Evolutionary conservation across 1,140 invertebrate genomes (phyloP).

Genomic region (Dendroctonus ponderosae): DNA sequence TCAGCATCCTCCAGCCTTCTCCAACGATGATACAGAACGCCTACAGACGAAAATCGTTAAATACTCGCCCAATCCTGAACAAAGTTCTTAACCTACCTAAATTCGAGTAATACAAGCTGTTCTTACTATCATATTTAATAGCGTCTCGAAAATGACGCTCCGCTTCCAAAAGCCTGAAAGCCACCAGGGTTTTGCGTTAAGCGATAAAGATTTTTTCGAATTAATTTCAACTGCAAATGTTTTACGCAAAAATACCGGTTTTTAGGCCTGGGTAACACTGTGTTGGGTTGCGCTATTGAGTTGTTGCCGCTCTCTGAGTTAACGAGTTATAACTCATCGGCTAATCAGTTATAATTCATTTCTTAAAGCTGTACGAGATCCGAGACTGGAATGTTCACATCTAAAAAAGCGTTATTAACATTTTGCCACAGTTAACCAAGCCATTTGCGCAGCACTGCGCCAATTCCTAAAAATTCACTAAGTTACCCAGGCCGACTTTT

Average conservation of each 20-base stretch:
- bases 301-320: too few species aligned
- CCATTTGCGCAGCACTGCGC: too few species aligned
- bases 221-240: conserved; percentile 2
- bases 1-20: conserved; percentile 73
- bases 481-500: too few species aligned
- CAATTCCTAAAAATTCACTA: too few species aligned
- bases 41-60: conserved; percentile 54
- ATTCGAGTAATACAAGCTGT: conserved; percentile 79
- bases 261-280: too few species aligned
- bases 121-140: conserved; percentile 65
- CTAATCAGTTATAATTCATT: too few species aligned
- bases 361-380: too few species aligned
- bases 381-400: too few species aligned
- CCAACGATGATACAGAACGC: conserved; percentile 93
- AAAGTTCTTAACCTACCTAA: conserved; percentile 62
- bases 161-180: conserved; percentile 55
- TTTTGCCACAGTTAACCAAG: too few species aligned
- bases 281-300: too few species aligned
- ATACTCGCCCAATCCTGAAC: background rate
- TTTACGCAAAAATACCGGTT: background rate
- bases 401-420: too few species aligned
- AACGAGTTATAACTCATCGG: too few species aligned
- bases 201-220: conserved; percentile 2
- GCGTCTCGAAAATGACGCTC: conserved; percentile 79
- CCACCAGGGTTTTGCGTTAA: background rate